phyloP scores from a whole-genome alignment of 23 tunicate genomes.

The Ascidia mentula region DNA sequence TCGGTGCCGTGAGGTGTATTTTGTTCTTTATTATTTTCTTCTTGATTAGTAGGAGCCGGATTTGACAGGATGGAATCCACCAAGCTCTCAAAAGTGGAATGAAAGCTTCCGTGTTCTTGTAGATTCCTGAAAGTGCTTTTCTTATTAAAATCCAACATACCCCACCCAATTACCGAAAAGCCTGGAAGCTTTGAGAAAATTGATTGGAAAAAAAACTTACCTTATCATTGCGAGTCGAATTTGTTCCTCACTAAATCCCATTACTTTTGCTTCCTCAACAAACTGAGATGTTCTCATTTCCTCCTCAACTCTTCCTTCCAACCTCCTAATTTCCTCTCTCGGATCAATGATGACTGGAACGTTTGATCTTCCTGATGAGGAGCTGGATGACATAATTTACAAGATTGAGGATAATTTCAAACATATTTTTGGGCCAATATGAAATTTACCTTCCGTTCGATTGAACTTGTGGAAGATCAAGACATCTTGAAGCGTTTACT shows the following conservation, averaged over 20 bases:
- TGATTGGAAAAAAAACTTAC: too few species aligned
- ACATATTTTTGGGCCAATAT: too few species aligned
- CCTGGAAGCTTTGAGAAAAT: too few species aligned
- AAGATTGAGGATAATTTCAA: background rate
- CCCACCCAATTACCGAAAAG: too few species aligned
- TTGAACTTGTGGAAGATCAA: background rate
- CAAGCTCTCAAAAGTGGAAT: background rate
- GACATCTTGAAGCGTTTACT: background rate
- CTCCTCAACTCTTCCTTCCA: constrained; percentile 16
- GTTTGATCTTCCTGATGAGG: background rate
- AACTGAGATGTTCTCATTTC: background rate
- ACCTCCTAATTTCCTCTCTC: background rate
- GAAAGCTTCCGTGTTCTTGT: background rate
- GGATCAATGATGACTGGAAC: constrained; percentile 11
- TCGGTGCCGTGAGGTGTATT: background rate
- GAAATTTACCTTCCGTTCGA: background rate
- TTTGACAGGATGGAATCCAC: background rate
- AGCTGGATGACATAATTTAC: background rate
- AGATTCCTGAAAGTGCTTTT: too few species aligned
- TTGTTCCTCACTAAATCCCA: constrained; percentile 25
- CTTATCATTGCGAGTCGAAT: constrained; percentile 21
- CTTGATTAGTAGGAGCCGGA: background rate
- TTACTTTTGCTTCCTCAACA: constrained; percentile 13
- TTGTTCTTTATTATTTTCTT: background rate
- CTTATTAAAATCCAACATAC: too few species aligned